Evolutionary conservation across 1,140 invertebrate genomes (phyloP), one percentile per base, ranked within the genome.

Genomic region (Oedothorax gibbosus): DNA sequence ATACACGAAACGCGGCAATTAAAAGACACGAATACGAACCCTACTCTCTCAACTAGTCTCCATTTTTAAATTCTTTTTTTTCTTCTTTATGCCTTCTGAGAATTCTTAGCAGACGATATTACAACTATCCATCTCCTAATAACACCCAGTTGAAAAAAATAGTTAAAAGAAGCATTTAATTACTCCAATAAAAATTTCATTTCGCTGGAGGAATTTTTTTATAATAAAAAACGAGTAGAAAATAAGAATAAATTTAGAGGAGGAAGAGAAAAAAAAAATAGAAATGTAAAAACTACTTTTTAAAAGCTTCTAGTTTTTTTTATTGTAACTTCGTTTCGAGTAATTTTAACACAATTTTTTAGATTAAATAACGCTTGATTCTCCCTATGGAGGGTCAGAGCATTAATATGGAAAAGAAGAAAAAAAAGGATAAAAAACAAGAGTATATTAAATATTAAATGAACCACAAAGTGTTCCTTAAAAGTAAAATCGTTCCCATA

Each of bases 261-360:
- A 50, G 18, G 51, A 21, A 54, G 7, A 20, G 35, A 15, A 49
- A 68, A 64, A 72, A 82, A 73, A 56, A 49, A 49, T 8, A 21
- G 7, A 8, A 65, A 64, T 73, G 51, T 60, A 82, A 82, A 82
- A 76, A 53, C 20, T 68, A 15, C 14, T 78, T 20, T 51, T 66
- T 66, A 7, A 51, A 57, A n/a, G n/a, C 57, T 49, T 20, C 35
- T 77, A 14, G 49, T 80, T 69, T 18, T 69, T 57, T 18, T 18
- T 80, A 35, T 56, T 72, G 35, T 49, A 54, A 53, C 51, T 62
- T 20, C n/a, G 56, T 57, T 82, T 73, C 71, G 60, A 76, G 81
- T 84, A 84, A 84, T 84, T 84, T 84, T 84, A 84, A 84, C 81
- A 84, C 72, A 84, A 75, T 73, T 84, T 84, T 84, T 79, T 84